Conservation (phyloP, 2,113 vertebrate genomes). For the Sebastes fasciatus region DNA sequence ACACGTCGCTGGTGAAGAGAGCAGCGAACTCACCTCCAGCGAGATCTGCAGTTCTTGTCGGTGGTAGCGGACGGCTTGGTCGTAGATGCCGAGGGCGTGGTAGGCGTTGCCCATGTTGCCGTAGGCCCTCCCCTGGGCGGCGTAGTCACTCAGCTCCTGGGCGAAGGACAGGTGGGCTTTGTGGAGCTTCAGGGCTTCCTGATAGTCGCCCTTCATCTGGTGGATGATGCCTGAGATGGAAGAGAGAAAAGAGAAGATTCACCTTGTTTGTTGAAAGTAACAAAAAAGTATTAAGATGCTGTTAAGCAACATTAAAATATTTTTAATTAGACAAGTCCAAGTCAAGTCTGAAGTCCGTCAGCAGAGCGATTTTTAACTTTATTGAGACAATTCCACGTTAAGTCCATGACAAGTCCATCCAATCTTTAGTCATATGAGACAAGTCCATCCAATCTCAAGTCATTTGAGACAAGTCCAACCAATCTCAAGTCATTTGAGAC, state of each 20-base stretch:
- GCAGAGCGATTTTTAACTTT: background rate
- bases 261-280: no score
- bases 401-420: no score
- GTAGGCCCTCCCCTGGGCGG: conserved; percentile 92
- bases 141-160: conserved; percentile 94
- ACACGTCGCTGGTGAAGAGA: background rate
- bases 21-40: conserved; percentile 84
- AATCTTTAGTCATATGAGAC: no score
- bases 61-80: conserved; percentile 95
- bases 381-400: no score
- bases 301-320: background rate
- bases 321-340: background rate
- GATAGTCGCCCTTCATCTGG: conserved; percentile 97
- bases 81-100: conserved; percentile 89
- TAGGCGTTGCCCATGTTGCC: conserved; percentile 98
- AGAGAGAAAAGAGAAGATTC: background rate
- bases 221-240: conserved; percentile 91
- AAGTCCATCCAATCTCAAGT: no score
- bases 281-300: background rate
- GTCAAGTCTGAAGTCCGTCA: background rate
- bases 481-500: no score
- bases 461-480: no score
- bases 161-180: conserved; percentile 92
- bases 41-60: conserved; percentile 97
- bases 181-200: conserved; percentile 91